Evolutionary conservation across 30 jellyfish, hydroid and myxozoan species (phyloP).

Genomic region (Aurelia sp.): DNA sequence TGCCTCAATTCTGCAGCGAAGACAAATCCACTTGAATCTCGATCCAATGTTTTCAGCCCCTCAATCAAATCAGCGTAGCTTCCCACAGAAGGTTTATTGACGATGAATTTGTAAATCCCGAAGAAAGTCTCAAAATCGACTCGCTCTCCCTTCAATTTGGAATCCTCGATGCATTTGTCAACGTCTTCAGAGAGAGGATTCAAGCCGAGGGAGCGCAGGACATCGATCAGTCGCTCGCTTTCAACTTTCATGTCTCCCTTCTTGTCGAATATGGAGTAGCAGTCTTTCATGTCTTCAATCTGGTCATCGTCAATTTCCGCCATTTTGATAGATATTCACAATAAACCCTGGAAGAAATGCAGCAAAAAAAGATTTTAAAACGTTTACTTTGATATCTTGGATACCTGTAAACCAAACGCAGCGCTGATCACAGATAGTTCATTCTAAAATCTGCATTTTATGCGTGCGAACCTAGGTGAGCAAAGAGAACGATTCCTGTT

Average conservation of each 20-base stretch:
- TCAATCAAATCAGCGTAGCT: slow-evolving; percentile 97
- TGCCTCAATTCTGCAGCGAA: slow-evolving; percentile 93
- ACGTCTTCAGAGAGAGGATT: slow-evolving; percentile 91
- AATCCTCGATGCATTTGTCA: slow-evolving; percentile 57
- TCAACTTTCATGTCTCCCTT: slow-evolving; percentile 91
- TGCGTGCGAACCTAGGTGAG: too few relatives aligned
- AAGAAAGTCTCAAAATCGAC: slow-evolving; percentile 91
- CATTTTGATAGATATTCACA: too few relatives aligned
- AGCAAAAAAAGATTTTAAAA: too few relatives aligned
- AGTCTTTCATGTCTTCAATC: slow-evolving; percentile 90
- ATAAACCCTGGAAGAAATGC: too few relatives aligned
- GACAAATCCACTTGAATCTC: slow-evolving; percentile 91
- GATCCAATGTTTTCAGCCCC: slow-evolving; percentile 91
- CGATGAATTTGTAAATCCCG: slow-evolving; percentile 78
- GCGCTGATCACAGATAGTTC: too few relatives aligned
- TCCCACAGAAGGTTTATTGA: slow-evolving; percentile 80
- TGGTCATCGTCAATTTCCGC: slow-evolving; percentile 82
- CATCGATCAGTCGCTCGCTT: slow-evolving; percentile 71
- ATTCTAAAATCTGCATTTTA: too few relatives aligned
- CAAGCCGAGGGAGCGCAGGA: slow-evolving; percentile 94
- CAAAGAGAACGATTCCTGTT: too few relatives aligned
- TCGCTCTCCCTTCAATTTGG: slow-evolving; percentile 58
- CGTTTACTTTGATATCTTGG: too few relatives aligned
- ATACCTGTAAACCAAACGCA: too few relatives aligned
- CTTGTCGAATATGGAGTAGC: slow-evolving; percentile 89